phyloP scores from a whole-genome alignment of 2,113 vertebrate species.

The Noctilio leporinus region DNA sequence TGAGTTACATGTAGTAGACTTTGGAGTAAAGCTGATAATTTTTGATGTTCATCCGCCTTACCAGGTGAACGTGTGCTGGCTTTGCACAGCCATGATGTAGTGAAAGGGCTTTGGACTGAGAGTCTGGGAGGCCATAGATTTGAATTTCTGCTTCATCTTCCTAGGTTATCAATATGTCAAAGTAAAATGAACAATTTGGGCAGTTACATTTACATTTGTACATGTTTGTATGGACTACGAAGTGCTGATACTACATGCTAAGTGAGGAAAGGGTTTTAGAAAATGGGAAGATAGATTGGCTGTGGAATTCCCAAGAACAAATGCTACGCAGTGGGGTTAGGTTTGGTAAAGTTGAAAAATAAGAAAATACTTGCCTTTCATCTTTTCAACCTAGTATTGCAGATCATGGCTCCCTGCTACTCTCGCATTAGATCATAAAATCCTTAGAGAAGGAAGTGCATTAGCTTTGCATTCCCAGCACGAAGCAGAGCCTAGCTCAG shows the following conservation, averaged over 20 bases:
- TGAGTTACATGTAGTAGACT: not conserved
- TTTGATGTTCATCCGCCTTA: not conserved
- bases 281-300: not conserved
- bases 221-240: not conserved
- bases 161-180: not conserved
- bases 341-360: not conserved
- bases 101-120: not conserved
- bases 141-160: not conserved
- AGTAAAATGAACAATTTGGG: not conserved
- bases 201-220: not conserved
- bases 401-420: not conserved
- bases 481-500: not conserved
- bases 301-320: not conserved
- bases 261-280: not conserved
- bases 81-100: not conserved
- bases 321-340: not conserved
- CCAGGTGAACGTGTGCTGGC: not conserved
- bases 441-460: not conserved
- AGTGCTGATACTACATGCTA: not conserved
- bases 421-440: not conserved
- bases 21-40: not conserved
- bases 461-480: slow-evolving; percentile 10
- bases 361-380: slow-evolving; percentile 36
- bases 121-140: not conserved
- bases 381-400: slow-evolving; percentile 10